Base-by-base conservation (phyloP, 1,140 invertebrate species). In the Sminthurinus signatus region DNA sequence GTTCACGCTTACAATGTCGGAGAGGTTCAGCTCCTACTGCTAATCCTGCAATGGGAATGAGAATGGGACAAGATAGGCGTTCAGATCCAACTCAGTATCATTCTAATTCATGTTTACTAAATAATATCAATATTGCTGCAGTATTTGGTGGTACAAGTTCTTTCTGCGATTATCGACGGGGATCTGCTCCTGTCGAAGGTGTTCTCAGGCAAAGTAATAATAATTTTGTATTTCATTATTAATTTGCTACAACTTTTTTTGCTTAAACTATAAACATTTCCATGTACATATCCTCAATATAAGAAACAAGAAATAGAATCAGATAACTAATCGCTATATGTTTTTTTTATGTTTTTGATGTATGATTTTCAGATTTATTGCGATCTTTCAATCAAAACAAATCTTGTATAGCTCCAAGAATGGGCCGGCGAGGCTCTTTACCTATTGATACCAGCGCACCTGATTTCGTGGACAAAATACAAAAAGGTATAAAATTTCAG, bases 71-170 rank as follows among this genome's bases (percentile, higher is more conserved):
- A 61, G 70, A 71, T 50, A 60, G 67, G 32, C 57, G 63, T 15
- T 68, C 67, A 15, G 70, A 71, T 32, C 70, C 66, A 32, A 68
- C 70, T 1, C 66, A 71, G 27, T 71, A 71, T 62, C 70, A 71
- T 42, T 68, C 70, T 1, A 67, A 32, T 28, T 50, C 55, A 27
- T 43, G 39, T 57, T 50, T 64, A 21, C 55, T 43, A 27, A 39
- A 39, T 29, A 56, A 56, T 28, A 43, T n/a, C 42, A 66, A 66
- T 56, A 36, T 62, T 8, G 23, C 42, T 8, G n/a, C n/a, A n/a
- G n/a, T 51, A 28, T 12, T 36, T 17, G 46, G 27, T 19, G 42
- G 54, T 31, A 48, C 43, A 15, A 44, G 31, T 50, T 21, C 55
- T 17, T 64, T 58, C 17, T 57, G 55, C 19, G 62, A 58, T 50